A percentile compares a stretch with the other conserved stretches of the same genome.
These are phyloP conservation scores for Ceuthmochares aereus DNA, from an alignment of 2,113 vertebrate genomes.

Conservation along the genomic window DNA sequence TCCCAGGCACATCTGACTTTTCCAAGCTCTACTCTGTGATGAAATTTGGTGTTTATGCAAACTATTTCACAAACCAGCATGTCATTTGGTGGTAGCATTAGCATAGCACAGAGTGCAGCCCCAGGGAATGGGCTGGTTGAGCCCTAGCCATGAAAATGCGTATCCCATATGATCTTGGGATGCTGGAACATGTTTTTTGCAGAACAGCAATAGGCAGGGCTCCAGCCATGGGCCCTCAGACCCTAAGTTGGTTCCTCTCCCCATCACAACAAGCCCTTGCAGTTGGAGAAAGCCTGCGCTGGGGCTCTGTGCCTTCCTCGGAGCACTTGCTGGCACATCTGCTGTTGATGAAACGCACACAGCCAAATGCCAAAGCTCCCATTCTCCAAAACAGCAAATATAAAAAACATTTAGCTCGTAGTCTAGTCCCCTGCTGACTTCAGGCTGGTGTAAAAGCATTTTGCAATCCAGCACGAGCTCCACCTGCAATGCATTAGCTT, in stretches of 20 bases:
- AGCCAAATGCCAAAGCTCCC: background rate
- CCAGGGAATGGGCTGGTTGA: background rate
- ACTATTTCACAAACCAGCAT: background rate
- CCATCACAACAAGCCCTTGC: background rate
- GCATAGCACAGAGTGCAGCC: accelerated
- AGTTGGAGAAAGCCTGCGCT: background rate
- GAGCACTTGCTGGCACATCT: background rate
- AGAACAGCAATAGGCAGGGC: background rate
- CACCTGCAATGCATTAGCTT: background rate
- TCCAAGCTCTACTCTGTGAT: background rate
- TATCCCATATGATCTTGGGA: background rate
- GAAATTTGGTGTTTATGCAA: background rate
- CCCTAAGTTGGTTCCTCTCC: background rate
- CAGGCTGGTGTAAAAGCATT: background rate
- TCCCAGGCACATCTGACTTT: background rate
- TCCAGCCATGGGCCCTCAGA: accelerated
- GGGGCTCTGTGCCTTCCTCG: background rate
- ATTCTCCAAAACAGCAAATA: background rate
- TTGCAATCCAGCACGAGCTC: background rate
- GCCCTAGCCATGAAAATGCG: background rate
- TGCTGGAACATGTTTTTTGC: background rate
- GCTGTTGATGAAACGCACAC: background rate
- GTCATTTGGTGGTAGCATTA: background rate
- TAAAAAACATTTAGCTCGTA: background rate
- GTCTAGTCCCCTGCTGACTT: background rate